Evolutionary conservation across 2,888 invertebrate genomes (phyloP).

Genomic region (Anthophora plumipes): DNA sequence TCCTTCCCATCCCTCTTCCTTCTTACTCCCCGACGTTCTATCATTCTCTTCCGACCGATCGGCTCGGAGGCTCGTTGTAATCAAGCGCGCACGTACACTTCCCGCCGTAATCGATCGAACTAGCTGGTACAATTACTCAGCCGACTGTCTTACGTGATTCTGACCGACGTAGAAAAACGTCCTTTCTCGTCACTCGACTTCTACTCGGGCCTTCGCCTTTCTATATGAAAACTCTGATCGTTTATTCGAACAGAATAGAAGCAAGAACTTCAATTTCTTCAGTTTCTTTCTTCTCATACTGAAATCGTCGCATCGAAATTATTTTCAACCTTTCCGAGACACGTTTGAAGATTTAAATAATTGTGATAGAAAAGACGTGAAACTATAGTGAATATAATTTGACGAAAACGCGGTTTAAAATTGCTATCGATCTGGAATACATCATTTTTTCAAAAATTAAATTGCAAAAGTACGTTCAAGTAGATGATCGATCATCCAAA

Average conservation of each 20-base stretch:
- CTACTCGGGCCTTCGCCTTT: neutral
- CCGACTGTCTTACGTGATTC: conserved; percentile 58
- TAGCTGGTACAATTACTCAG: conserved; percentile 57
- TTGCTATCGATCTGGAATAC: too few species aligned
- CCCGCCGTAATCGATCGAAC: conserved; percentile 61
- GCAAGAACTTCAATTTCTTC: too few species aligned
- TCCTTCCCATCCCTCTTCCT: conserved; percentile 29
- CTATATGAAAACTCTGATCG: neutral
- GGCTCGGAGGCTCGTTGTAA: conserved; percentile 64
- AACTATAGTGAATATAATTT: too few species aligned
- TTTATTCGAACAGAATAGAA: neutral
- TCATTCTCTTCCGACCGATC: conserved; percentile 71
- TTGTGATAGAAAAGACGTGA: too few species aligned
- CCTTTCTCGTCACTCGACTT: conserved; percentile 5
- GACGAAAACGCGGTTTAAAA: too few species aligned
- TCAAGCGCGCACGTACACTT: conserved; percentile 66
- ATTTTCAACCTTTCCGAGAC: too few species aligned
- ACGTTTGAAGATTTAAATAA: too few species aligned
- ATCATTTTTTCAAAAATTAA: too few species aligned
- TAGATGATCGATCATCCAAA: too few species aligned
- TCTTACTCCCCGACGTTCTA: conserved; percentile 32
- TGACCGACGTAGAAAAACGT: conserved; percentile 35
- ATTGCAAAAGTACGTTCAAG: too few species aligned
- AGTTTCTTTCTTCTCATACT: too few species aligned
- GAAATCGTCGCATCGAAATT: too few species aligned